Percentiles rank a stretch among this genome's conserved stretches.
Conservation (phyloP, 2,113 vertebrate species). For the Pseudorectes ferrugineus region DNA sequence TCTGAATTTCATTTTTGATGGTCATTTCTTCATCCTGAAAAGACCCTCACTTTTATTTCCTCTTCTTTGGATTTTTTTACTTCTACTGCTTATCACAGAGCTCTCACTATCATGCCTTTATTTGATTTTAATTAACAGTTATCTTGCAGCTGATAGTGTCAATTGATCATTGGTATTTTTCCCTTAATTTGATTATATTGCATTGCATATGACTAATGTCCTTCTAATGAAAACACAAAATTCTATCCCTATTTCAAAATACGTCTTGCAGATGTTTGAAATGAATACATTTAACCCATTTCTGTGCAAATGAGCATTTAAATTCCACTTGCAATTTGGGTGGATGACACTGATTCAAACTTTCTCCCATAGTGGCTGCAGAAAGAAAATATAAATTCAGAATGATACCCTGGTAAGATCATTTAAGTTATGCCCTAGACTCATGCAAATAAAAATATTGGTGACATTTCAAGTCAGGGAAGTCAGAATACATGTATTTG, state of each 20-base stretch:
- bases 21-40: background rate
- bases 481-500: background rate
- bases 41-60: background rate
- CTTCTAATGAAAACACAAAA: background rate
- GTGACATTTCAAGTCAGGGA: background rate
- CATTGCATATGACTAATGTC: background rate
- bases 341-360: background rate
- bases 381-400: constrained; percentile 7
- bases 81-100: background rate
- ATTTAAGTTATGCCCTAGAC: background rate
- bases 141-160: background rate
- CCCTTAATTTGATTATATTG: background rate
- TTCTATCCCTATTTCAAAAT: background rate
- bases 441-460: constrained; percentile 23
- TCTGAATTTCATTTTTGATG: background rate
- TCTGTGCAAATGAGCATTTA: background rate
- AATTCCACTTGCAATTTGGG: background rate
- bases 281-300: background rate
- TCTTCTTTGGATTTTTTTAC: background rate
- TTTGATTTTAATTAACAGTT: background rate
- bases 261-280: background rate
- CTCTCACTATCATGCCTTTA: background rate
- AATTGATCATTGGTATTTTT: background rate
- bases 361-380: background rate
- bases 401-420: background rate